These are phyloP conservation scores for Phodopus roborovskii DNA, from an alignment of 2,113 vertebrate genomes.

Conservation along the genomic window DNA sequence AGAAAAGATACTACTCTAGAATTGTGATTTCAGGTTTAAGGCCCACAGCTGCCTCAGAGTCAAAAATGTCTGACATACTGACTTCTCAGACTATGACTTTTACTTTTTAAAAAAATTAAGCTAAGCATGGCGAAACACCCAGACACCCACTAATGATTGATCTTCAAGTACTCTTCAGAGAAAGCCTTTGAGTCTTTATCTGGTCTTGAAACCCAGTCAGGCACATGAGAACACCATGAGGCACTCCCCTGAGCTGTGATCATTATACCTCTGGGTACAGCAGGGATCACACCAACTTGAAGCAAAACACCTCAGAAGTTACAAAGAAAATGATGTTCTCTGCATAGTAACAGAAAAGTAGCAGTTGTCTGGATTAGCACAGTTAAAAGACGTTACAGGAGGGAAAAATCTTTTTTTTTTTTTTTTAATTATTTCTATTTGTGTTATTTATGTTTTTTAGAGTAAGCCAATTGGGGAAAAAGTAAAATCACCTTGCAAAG, in stretches of 20 bases:
- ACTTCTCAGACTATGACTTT: neutral
- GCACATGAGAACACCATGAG: neutral
- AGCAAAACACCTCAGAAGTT: too few relatives aligned
- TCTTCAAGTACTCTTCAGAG: neutral
- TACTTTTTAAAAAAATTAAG: neutral
- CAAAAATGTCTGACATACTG: neutral
- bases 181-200: neutral
- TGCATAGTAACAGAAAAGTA: neutral
- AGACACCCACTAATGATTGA: neutral
- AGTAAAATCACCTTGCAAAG: slow-evolving; percentile 86
- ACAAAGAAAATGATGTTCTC: neutral
- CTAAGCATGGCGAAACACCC: neutral
- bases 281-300: neutral
- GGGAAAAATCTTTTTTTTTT: neutral
- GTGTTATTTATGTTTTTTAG: slow-evolving; percentile 86
- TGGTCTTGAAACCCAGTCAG: neutral
- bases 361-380: neutral
- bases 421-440: slow-evolving; percentile 79
- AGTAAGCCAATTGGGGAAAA: slow-evolving; percentile 76
- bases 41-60: neutral
- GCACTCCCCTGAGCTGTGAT: neutral
- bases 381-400: slow-evolving; percentile 2
- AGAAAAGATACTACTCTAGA: neutral
- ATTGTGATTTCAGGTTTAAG: neutral
- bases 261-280: neutral